Evolutionary conservation across 1,140 invertebrate genomes (phyloP), one percentile per base, ranked within the genome.

Genomic region (Pseudomyrmex cubaensis): DNA sequence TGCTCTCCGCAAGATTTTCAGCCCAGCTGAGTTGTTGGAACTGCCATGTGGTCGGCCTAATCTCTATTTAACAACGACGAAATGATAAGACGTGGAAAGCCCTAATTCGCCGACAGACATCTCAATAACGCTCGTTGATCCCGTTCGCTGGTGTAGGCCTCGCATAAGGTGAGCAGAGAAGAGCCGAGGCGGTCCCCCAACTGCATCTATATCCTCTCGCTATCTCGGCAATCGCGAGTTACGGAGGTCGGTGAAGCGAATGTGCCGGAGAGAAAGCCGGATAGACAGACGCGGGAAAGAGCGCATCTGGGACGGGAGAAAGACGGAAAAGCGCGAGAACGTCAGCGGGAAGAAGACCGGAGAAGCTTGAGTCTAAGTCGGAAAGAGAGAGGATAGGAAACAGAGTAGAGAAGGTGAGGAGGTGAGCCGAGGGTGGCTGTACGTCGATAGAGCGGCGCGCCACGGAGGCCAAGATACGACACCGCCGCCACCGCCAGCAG

Each of bases 361-460:
- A 61, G 75, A 63, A 75, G 70, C 63, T 75, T 62, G 75, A 83
- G 78, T 85, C 87, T 67, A 83, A 84, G 83, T 83, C 82, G 86
- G 85, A 86, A 85, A 86, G 83, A 88, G 84, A 82, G 59, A 67
- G 87, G 69, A 61, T 73, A 56, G 63, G 57, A 73, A 61, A 72
- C 73, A 75, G 82, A 72, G 67, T 67, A 77, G 87, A 82, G 78
- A 78, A 67, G 76, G 61, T 78, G 84, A 87, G 87, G 82, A 90
- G 88, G 87, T 85, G 89, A 90, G 87, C 78, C 73, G 85, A 92
- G 92, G 92, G 92, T 92, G 91, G 92, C 90, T 90, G 92, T 94
- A 94, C 93, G 93, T 94, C 93, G 93, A 94, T 94, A 94, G 93
- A 94, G 93, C 93, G 93, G 93, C 93, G 93, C 93, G 93, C 93